These are phyloP conservation scores for Ceratina japonica DNA, from an alignment of 1,140 invertebrate genomes.

Conservation along the genomic window DNA sequence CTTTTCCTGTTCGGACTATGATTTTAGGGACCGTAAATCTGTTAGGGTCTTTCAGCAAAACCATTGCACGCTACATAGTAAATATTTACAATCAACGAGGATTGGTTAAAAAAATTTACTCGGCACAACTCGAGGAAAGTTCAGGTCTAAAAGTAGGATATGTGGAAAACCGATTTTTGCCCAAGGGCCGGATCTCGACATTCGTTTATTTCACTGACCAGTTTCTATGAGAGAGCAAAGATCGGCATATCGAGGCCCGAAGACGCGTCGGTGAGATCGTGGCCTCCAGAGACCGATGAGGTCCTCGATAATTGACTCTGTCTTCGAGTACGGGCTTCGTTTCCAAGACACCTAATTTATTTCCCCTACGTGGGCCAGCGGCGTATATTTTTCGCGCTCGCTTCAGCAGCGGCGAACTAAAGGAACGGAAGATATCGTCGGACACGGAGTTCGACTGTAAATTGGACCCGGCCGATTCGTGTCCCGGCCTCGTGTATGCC, in stretches of 20 bases:
- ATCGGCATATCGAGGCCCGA: constrained; percentile 29
- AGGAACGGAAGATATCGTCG: constrained; percentile 46
- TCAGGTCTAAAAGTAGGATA: no score
- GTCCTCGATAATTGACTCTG: constrained; percentile 64
- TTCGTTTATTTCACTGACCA: constrained; percentile 11
- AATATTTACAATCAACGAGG: no score
- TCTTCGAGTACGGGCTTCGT: constrained; percentile 55
- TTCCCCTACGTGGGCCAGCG: constrained; percentile 53
- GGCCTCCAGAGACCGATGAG: constrained; percentile 48
- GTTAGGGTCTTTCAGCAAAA: no score
- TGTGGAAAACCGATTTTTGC: constrained; percentile 8
- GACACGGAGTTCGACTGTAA: constrained; percentile 52
- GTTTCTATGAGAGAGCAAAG: constrained; percentile 5
- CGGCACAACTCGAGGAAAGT: no score
- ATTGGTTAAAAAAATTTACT: not conserved
- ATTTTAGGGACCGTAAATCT: no score
- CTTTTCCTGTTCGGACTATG: no score
- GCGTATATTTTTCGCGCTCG: constrained; percentile 58
- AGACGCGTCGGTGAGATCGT: constrained; percentile 18
- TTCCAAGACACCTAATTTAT: constrained; percentile 61
- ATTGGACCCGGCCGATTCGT: constrained; percentile 50
- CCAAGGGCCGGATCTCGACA: not conserved
- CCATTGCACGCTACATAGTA: no score
- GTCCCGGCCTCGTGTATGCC: constrained; percentile 1
- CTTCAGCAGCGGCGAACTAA: not conserved